These are phyloP conservation scores for Intellagama lesueurii DNA, from an alignment of 2,797 vertebrate genomes.

Conservation along the genomic window DNA sequence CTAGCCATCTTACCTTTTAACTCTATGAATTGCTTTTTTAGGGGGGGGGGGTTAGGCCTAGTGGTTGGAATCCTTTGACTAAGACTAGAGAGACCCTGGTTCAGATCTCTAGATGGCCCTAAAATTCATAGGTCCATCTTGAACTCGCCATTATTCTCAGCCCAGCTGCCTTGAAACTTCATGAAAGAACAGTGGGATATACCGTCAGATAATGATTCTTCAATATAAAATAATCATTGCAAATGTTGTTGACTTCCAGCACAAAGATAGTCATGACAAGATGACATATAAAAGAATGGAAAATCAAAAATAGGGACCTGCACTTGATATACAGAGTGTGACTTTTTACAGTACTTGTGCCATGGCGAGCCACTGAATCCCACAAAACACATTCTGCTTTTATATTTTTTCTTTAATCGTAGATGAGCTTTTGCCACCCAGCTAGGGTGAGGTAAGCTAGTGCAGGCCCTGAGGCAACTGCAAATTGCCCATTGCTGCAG, in stretches of 20 bases:
- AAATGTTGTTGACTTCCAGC: no score
- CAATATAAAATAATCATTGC: conserved; percentile 5
- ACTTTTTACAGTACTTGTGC: not conserved
- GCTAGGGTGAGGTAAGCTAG: conserved; percentile 9
- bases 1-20: not conserved
- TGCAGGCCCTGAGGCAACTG: conserved; percentile 8
- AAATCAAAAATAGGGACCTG: not conserved
- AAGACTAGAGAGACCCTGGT: not conserved
- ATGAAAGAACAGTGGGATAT: not conserved
- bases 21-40: not conserved
- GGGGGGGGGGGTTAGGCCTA: no score
- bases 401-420: not conserved
- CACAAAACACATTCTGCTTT: not conserved
- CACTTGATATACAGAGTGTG: not conserved
- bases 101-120: not conserved
- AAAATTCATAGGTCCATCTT: not conserved
- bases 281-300: not conserved
- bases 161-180: not conserved
- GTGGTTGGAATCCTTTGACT: not conserved
- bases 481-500: conserved; percentile 18
- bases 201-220: not conserved
- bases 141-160: not conserved
- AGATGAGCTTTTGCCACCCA: conserved; percentile 20
- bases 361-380: not conserved
- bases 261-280: not conserved